Evolutionary conservation across 2,113 vertebrate genomes (phyloP), one percentile per base, ranked within the genome.

Genomic region (Isurus oxyrinchus): DNA sequence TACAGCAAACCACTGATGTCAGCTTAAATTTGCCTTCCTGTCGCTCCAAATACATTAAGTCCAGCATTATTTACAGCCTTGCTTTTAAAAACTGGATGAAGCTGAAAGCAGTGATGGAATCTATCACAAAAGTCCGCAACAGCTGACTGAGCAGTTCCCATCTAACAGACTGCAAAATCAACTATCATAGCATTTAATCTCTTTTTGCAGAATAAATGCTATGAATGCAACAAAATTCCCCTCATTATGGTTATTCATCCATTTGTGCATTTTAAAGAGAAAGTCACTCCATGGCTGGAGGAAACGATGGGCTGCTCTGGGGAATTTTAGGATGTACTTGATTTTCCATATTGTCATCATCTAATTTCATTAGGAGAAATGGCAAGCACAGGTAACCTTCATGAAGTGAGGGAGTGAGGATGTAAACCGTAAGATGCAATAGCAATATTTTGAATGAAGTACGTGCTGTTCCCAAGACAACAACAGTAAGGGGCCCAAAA

Each of bases 41-140:
- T 72, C 67, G 44, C 14, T 95, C 23, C 27, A 72, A 55, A 95
- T 72, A 95, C 94, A 95, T 95, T 95, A 95, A 72, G 44, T 31
- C 94, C 94, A 95, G 94, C 63, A 95, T 95, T 95, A 95, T 95
- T 95, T 95, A 95, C 94, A 95, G 44, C 94, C 67, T 95, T 72
- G 40, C 63, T 69, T 69, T 95, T 95, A 76, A 95, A 72, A 72
- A 55, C 49, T 53, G 40, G 67, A 31, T 95, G 63, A 95, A 35
- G 25, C 67, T 95, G 94, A 72, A 95, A 72, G 90, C 94, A 11
- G 23, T 55, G 67, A 49, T 95, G 94, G 44, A 95, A 72, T 95
- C 66, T 76, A 53, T 72, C 94, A 95, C 94, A 72, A 76, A 72
- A 23, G 63, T 44, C 63, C 67, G 35, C 67, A 76, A 76, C 94